Conservation (phyloP, 1,140 invertebrate genomes). For the Musca domestica region DNA sequence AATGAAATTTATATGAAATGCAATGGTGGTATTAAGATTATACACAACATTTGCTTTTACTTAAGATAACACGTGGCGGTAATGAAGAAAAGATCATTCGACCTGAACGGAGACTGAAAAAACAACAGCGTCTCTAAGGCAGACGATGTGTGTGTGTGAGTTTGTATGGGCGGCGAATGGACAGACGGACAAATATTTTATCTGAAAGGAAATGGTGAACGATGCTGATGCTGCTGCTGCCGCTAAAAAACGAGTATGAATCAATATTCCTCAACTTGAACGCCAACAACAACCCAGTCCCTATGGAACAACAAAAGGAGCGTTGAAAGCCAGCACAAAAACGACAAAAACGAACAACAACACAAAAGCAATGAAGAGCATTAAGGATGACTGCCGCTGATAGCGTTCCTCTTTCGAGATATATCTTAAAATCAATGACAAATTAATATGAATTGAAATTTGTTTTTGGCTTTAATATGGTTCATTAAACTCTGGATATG, state of each 20-base stretch:
- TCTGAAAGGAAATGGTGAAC: background rate
- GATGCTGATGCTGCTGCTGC: too few species aligned
- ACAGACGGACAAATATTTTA: background rate
- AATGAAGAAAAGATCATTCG: background rate
- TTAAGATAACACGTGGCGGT: slow-evolving; percentile 22
- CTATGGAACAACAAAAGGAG: too few species aligned
- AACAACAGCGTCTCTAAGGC: background rate
- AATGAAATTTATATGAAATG: slow-evolving; percentile 14
- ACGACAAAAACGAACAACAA: background rate
- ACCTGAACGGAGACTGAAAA: background rate
- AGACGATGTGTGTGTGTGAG: background rate
- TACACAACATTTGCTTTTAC: slow-evolving; percentile 19
- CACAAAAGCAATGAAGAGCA: background rate
- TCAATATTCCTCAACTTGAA: too few species aligned
- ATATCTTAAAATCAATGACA: slow-evolving; percentile 20
- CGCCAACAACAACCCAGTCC: too few species aligned
- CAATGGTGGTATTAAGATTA: slow-evolving; percentile 15
- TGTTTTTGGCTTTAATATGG: background rate
- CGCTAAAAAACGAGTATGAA: too few species aligned
- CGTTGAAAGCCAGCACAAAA: background rate
- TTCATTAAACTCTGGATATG: slow-evolving; percentile 18
- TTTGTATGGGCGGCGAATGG: background rate
- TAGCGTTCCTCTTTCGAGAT: too few species aligned
- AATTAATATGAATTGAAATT: slow-evolving; percentile 23
- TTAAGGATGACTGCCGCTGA: too few species aligned